Conservation (phyloP, 2,888 invertebrate species). For the Ochropacha duplaris region DNA sequence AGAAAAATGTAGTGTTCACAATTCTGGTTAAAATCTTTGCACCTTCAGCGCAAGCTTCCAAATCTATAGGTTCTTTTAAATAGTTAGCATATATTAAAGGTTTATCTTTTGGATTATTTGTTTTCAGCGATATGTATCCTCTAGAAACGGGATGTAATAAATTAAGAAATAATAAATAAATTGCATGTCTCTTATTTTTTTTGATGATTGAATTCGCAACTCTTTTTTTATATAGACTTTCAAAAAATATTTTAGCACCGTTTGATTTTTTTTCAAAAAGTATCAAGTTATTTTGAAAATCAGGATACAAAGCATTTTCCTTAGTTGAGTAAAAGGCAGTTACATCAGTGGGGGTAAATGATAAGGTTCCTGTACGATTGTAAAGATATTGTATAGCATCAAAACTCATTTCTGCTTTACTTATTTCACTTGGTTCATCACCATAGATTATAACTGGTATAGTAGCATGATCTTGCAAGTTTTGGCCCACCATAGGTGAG, state of each 20-base stretch:
- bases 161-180: conserved; percentile 43
- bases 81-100: conserved; percentile 65
- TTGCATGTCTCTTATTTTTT: conserved; percentile 23
- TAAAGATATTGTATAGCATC: conserved; percentile 17
- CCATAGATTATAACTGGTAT: conserved; percentile 45
- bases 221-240: neutral
- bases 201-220: conserved; percentile 18
- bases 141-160: conserved; percentile 62
- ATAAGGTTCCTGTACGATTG: conserved; percentile 53
- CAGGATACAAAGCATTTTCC: conserved; percentile 40
- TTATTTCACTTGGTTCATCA: conserved; percentile 19
- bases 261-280: conserved; percentile 38
- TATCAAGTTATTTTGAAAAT: conserved; percentile 28
- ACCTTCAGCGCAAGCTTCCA: conserved; percentile 32
- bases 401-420: neutral
- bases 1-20: conserved; percentile 22
- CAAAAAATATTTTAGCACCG: neutral
- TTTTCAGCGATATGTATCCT: conserved; percentile 28
- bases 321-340: conserved; percentile 81
- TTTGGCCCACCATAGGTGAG: conserved; percentile 62
- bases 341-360: conserved; percentile 77
- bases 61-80: neutral
- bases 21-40: conserved; percentile 26
- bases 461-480: conserved; percentile 68
- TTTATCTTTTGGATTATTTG: conserved; percentile 76